These are phyloP conservation scores for Patagioenas fasciata DNA, from an alignment of 2,113 vertebrate species.

Conservation along the genomic window DNA sequence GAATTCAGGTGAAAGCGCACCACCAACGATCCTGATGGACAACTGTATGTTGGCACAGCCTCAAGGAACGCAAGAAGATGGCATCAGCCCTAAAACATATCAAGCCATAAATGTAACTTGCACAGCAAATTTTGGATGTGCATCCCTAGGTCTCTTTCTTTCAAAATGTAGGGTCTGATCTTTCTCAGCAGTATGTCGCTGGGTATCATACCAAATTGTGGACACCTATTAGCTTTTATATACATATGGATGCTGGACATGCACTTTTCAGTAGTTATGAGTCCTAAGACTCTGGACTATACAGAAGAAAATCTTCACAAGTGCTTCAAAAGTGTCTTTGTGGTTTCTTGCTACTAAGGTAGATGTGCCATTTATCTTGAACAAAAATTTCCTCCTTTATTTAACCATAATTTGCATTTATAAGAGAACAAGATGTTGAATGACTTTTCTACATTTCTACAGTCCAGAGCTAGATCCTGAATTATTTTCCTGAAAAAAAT, in stretches of 20 bases:
- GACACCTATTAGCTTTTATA: neutral
- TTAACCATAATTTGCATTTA: neutral
- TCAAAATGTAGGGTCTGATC: neutral
- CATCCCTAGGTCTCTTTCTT: neutral
- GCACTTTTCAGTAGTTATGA: neutral
- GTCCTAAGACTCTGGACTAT: neutral
- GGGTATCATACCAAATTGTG: neutral
- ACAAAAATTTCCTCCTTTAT: neutral
- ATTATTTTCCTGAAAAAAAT: neutral
- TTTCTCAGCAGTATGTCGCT: neutral
- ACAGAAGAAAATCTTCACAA: neutral
- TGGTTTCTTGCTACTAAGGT: neutral
- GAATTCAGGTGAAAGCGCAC: neutral
- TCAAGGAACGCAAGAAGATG: accelerated
- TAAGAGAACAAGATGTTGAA: neutral
- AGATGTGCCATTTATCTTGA: neutral
- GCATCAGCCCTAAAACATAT: neutral
- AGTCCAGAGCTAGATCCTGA: neutral
- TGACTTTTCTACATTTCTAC: neutral
- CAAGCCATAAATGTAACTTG: neutral
- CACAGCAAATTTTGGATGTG: neutral
- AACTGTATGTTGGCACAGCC: neutral
- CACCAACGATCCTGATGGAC: neutral
- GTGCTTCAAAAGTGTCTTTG: neutral
- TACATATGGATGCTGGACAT: neutral